Evolutionary conservation across 2,888 invertebrate genomes (phyloP).

Genomic region (Melipona bicolor): DNA sequence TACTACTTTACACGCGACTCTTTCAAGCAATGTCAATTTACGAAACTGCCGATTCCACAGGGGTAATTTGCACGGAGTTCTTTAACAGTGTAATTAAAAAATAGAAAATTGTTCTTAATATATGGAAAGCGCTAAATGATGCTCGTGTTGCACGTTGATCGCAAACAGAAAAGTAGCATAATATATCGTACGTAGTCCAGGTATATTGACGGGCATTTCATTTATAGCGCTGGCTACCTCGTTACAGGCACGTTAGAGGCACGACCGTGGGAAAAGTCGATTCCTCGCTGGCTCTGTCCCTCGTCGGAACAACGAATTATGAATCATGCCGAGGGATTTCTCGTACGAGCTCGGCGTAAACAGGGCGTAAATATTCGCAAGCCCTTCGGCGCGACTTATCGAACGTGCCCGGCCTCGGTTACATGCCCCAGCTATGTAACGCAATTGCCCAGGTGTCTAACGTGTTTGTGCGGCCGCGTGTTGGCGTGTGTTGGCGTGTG

Average conservation of each 20-base stretch:
- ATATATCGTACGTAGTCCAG: too few species aligned
- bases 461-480: not conserved
- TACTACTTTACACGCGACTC: too few species aligned
- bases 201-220: too few species aligned
- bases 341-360: conserved; percentile 34
- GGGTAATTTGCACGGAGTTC: too few species aligned
- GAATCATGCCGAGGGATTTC: conserved; percentile 28
- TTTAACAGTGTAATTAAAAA: too few species aligned
- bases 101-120: too few species aligned
- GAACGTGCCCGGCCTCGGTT: conserved; percentile 23
- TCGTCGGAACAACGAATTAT: conserved; percentile 21
- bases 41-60: too few species aligned
- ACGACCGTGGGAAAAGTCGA: conserved; percentile 21
- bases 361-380: conserved; percentile 52
- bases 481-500: not conserved
- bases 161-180: too few species aligned
- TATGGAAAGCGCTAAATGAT: too few species aligned
- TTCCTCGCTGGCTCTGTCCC: not conserved
- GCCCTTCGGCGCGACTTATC: conserved; percentile 42
- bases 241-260: not conserved
- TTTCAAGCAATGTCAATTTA: too few species aligned
- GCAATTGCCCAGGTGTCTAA: conserved; percentile 42
- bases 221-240: too few species aligned
- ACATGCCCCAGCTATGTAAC: conserved; percentile 42
- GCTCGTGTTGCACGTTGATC: too few species aligned